Evolutionary conservation across 2,113 vertebrate genomes (phyloP).

Genomic region (Mormoops blainvillei): DNA sequence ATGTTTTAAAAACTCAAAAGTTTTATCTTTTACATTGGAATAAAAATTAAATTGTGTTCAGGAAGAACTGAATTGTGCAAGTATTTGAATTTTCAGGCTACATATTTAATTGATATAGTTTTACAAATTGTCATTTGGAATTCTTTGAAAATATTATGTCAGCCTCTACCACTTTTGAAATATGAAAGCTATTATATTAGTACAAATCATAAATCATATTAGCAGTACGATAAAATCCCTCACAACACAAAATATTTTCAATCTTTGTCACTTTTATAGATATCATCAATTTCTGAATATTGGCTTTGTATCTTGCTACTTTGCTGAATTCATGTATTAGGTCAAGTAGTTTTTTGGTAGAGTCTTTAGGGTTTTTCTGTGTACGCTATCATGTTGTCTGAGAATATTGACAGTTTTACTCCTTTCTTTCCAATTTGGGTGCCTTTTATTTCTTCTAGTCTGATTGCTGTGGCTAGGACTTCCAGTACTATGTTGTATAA

Average conservation of each 20-base stretch:
- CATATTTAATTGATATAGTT: slow-evolving; percentile 30
- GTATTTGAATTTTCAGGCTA: slow-evolving; percentile 28
- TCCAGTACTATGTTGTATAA: too few species aligned
- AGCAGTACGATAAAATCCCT: not conserved
- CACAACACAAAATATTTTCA: not conserved
- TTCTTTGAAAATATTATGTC: slow-evolving; percentile 49
- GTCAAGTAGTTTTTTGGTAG: too few species aligned
- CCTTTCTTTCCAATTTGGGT: too few species aligned
- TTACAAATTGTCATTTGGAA: slow-evolving; percentile 36
- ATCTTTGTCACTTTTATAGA: not conserved
- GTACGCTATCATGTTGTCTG: too few species aligned
- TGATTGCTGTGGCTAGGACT: too few species aligned
- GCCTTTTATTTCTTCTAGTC: too few species aligned
- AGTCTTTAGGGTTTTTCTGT: too few species aligned
- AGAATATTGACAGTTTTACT: too few species aligned
- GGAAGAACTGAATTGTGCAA: not conserved
- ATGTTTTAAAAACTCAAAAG: not conserved
- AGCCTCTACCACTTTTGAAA: slow-evolving; percentile 39
- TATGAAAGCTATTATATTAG: not conserved
- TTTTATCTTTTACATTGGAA: slow-evolving; percentile 13
- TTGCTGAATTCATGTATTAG: too few species aligned
- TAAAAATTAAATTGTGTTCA: slow-evolving; percentile 37
- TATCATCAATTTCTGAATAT: too few species aligned
- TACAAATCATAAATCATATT: not conserved
- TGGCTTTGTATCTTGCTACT: too few species aligned